A percentile compares a stretch with the other conserved stretches of the same genome.
Conservation (phyloP, 1,140 invertebrate species). For the Lepidurus couesii region DNA sequence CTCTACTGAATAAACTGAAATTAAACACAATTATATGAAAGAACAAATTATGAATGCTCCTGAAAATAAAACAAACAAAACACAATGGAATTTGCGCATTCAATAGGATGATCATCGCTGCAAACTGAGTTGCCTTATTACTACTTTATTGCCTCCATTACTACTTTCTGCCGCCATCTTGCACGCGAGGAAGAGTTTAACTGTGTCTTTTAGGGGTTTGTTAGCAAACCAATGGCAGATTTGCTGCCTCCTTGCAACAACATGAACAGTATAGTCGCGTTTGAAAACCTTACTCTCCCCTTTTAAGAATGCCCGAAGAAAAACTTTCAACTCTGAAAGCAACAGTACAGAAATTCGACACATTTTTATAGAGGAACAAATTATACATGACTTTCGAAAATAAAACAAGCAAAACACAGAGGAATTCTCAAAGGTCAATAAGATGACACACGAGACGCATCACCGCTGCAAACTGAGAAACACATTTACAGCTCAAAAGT, state of each 20-base stretch:
- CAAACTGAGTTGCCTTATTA: slow-evolving; percentile 4
- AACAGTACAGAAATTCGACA: slow-evolving; percentile 7
- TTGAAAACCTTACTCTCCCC: too few species aligned
- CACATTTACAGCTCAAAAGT: slow-evolving; percentile 14
- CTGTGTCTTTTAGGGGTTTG: too few species aligned
- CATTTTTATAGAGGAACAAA: slow-evolving; percentile 22
- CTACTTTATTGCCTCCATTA: too few species aligned
- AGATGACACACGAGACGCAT: slow-evolving; percentile 20
- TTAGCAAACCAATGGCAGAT: too few species aligned
- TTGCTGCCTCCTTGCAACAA: too few species aligned
- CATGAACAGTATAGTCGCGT: too few species aligned
- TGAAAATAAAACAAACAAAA: slow-evolving; percentile 13
- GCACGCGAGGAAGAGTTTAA: too few species aligned
- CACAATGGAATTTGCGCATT: not conserved
- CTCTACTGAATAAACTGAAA: not conserved
- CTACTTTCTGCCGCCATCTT: too few species aligned
- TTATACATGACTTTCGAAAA: slow-evolving; percentile 16
- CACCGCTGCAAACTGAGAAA: slow-evolving; percentile 18
- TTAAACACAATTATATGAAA: not conserved
- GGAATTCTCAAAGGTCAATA: slow-evolving; percentile 22
- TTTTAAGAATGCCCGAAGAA: too few species aligned
- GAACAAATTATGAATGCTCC: not conserved
- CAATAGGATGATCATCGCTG: slow-evolving; percentile 3
- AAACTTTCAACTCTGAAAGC: too few species aligned
- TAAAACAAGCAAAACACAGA: slow-evolving; percentile 19